Evolutionary conservation across 2,113 vertebrate genomes (phyloP).

Genomic region (Crotalus horridus): DNA sequence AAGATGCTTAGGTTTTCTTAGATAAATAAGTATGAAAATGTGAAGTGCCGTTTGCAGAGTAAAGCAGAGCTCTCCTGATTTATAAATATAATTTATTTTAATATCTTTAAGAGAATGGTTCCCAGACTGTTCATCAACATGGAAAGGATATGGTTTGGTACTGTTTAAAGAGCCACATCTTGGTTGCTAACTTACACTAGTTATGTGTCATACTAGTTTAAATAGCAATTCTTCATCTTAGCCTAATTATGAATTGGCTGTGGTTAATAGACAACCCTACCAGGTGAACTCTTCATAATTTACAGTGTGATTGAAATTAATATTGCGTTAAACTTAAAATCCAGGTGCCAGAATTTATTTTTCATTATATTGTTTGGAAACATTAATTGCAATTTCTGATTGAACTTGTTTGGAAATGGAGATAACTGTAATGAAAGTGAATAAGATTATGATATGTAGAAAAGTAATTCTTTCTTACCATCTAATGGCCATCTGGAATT

Average conservation of each 20-base stretch:
- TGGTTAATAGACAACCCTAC: neutral
- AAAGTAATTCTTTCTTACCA: neutral
- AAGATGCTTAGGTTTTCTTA: neutral
- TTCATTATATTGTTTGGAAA: neutral
- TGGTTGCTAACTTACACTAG: neutral
- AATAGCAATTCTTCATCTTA: neutral
- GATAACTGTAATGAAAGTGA: neutral
- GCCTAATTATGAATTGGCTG: neutral
- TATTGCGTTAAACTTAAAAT: neutral
- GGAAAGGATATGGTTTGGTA: neutral
- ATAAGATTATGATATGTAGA: neutral
- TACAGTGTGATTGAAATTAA: neutral
- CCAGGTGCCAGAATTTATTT: neutral
- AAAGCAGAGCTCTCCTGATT: neutral
- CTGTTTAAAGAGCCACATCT: neutral
- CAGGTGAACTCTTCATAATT: neutral
- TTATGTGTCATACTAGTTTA: neutral
- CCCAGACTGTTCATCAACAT: neutral
- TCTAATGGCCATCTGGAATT: neutral
- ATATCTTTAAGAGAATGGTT: neutral
- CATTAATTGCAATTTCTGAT: neutral
- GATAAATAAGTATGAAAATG: neutral
- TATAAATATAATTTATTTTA: neutral
- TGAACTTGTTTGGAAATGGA: neutral
- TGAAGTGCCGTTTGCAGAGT: neutral